phyloP scores from a whole-genome alignment of 2,113 vertebrate genomes.

The Pituophis catenifer region DNA sequence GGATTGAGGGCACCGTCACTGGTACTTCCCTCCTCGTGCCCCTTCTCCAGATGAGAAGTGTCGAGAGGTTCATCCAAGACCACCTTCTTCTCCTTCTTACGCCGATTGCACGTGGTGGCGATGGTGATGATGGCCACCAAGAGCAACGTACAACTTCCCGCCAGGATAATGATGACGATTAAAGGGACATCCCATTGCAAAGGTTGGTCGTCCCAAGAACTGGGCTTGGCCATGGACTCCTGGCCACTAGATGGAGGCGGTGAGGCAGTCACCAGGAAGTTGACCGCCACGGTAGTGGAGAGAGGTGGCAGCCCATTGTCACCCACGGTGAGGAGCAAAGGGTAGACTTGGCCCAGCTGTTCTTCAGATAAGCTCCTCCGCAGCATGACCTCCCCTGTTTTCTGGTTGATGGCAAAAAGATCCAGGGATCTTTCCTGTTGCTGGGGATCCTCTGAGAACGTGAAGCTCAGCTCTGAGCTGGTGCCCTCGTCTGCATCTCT shows the following conservation, averaged over 20 bases:
- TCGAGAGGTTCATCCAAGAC: conserved; percentile 71
- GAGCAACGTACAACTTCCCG: conserved; percentile 90
- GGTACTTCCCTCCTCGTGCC: conserved; percentile 51
- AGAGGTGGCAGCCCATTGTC: conserved; percentile 86
- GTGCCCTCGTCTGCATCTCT: conserved; percentile 85
- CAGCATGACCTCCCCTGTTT: conserved; percentile 84
- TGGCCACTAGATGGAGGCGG: conserved; percentile 70
- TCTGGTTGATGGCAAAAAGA: conserved; percentile 82
- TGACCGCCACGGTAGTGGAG: conserved; percentile 81
- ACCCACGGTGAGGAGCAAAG: conserved; percentile 77
- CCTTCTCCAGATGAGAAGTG: conserved; percentile 77
- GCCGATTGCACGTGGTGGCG: conserved; percentile 88
- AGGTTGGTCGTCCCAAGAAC: conserved; percentile 66
- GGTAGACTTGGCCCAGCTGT: conserved; percentile 77
- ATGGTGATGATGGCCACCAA: conserved; percentile 91
- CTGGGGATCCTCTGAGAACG: conserved; percentile 75
- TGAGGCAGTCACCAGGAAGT: conserved; percentile 80
- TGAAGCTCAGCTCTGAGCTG: conserved; percentile 86
- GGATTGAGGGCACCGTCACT: background rate
- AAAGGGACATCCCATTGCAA: conserved; percentile 88
- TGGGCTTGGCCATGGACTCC: conserved; percentile 60
- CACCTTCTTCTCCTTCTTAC: conserved; percentile 78
- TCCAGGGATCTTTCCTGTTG: conserved; percentile 56
- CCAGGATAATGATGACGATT: conserved; percentile 88
- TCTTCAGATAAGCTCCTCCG: conserved; percentile 83